Evolutionary conservation across 2,113 vertebrate genomes (phyloP).

Genomic region (Pipa parva): DNA sequence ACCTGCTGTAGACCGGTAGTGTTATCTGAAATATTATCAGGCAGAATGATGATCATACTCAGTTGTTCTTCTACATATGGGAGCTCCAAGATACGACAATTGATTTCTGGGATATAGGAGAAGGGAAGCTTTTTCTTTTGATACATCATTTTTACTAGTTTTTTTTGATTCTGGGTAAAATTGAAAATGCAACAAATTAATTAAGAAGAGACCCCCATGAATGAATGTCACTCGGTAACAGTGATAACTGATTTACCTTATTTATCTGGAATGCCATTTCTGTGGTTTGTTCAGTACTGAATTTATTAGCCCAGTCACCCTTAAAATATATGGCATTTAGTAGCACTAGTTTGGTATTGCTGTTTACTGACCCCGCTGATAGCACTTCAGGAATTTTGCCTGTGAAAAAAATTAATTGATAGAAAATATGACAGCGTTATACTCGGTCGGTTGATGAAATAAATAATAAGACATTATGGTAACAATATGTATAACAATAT

Average conservation of each 20-base stretch:
- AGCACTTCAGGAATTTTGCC: constrained; percentile 85
- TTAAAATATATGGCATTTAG: constrained; percentile 95
- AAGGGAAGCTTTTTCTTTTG: constrained; percentile 69
- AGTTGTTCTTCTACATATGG: constrained; percentile 72
- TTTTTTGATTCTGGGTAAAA: constrained; percentile 67
- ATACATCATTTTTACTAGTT: constrained; percentile 84
- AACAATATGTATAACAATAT: no score
- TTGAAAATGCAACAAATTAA: background rate
- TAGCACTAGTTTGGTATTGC: constrained; percentile 69
- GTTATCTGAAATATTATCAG: constrained; percentile 63
- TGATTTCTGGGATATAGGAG: constrained; percentile 64
- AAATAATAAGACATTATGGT: no score
- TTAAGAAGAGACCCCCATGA: no score
- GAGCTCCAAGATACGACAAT: constrained; percentile 74
- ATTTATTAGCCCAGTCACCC: constrained; percentile 76
- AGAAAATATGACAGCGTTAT: no score
- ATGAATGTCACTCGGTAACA: no score
- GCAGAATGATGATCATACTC: constrained; percentile 87
- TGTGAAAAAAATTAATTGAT: constrained; percentile 46
- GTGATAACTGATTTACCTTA: constrained; percentile 63
- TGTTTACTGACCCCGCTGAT: constrained; percentile 59
- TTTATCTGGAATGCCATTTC: constrained; percentile 71
- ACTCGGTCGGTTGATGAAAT: no score
- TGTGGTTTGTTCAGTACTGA: constrained; percentile 60
- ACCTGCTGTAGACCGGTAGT: constrained; percentile 75